Evolutionary conservation across 2,888 invertebrate genomes (phyloP).

Genomic region (Agrotis exclamationis): DNA sequence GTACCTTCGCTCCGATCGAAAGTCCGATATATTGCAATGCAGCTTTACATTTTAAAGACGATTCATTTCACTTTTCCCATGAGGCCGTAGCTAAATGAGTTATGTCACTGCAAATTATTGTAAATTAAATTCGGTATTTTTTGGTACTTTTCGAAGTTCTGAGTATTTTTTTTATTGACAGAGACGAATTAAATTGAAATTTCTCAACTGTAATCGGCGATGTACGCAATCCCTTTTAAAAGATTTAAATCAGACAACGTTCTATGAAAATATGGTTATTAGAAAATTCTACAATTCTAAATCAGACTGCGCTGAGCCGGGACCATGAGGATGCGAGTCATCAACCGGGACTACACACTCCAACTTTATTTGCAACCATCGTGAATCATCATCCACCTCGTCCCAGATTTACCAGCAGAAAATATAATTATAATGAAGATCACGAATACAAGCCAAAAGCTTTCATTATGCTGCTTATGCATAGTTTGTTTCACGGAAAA

Average conservation of each 20-base stretch:
- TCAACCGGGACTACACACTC: background rate
- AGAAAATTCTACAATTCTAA: conserved; percentile 15
- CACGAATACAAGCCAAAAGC: background rate
- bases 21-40: conserved; percentile 68
- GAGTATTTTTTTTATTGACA: conserved; percentile 38
- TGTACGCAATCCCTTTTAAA: conserved; percentile 5
- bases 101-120: conserved; percentile 48
- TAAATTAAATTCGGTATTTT: conserved; percentile 33
- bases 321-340: conserved; percentile 7
- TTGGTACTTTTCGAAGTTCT: conserved; percentile 18
- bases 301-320: background rate
- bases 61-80: conserved; percentile 67
- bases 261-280: background rate
- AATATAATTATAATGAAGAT: conserved; percentile 3
- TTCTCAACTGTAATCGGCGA: background rate
- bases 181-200: conserved; percentile 25
- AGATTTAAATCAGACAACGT: conserved; percentile 1
- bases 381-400: conserved; percentile 31
- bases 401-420: conserved; percentile 3
- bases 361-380: conserved; percentile 12
- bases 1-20: conserved; percentile 70
- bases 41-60: conserved; percentile 59
- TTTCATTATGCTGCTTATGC: conserved; percentile 3
- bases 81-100: conserved; percentile 51
- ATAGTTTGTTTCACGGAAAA: background rate